Evolutionary conservation across 2,113 vertebrate species (phyloP), one percentile per base, ranked within the genome.

Genomic region (Plecotus auritus): DNA sequence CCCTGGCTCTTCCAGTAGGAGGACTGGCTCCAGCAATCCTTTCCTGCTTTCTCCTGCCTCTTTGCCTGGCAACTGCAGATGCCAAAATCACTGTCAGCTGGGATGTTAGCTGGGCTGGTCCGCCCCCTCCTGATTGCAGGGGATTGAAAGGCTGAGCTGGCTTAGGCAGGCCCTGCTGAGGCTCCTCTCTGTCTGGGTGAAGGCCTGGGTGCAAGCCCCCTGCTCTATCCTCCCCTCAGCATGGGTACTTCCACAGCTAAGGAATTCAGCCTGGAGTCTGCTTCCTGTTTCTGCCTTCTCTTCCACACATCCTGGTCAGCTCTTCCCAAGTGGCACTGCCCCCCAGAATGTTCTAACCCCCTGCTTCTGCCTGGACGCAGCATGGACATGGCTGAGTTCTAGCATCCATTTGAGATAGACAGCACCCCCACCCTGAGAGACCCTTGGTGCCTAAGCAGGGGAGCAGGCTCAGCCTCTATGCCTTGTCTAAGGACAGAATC

Each of bases 31-130:
- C 54, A 78, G 77, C 56, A 78, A 13, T 37, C 64, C 35, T 8
- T 51, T 49, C 37, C 64, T 70, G 76, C 78, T 69, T 84, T 86
- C 49, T 81, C 54, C 92, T 90, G 90, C 82, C 83, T 88, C 77
- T 93, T 54, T 72, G 54, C 84, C 61, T 90, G 88, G 73, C 72
- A 74, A 32, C n/a, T 20, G 49, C 45, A 69, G 86, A 67, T 81
- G 80, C 83, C 69, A 42, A 28, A 82, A 45, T 78, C 85, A 37
- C 96, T 93, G 92, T 95, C 10, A 1, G 70, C 86, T 73, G 89
- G 76, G 94, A 78, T 88, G 84, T 85, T 67, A 16, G 69, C 69
- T 20, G 88, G 85, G 56, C 94, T 23, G 78, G 80, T 22, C 40
- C 59, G 51, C 35, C 67, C 74, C 11, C 95, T 67, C 47, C 69